phyloP scores from a whole-genome alignment of 2,888 invertebrate species.

The Thymelicus sylvestris region DNA sequence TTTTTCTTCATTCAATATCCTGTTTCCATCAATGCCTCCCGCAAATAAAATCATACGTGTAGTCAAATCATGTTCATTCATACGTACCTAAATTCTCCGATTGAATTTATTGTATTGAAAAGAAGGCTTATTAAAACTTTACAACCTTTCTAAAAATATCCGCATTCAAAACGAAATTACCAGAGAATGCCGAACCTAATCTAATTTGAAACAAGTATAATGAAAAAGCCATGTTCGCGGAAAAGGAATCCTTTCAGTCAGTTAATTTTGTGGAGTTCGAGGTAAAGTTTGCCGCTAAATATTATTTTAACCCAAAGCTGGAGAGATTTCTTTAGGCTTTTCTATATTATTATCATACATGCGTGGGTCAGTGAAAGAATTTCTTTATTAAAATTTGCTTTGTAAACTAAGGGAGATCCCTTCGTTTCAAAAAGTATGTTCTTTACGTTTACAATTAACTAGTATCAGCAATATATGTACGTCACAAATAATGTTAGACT shows the following conservation, averaged over 20 bases:
- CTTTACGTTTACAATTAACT: too few relatives aligned
- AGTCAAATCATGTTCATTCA: too few relatives aligned
- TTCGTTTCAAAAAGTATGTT: too few relatives aligned
- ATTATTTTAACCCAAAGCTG: constrained; percentile 9
- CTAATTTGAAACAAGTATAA: constrained; percentile 14
- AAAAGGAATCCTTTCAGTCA: constrained; percentile 22
- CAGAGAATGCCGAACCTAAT: constrained; percentile 10
- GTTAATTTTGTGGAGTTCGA: constrained; percentile 20
- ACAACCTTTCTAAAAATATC: constrained; percentile 10
- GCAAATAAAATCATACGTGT: too few relatives aligned
- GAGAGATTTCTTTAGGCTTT: not conserved
- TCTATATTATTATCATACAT: not conserved
- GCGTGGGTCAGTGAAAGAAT: too few relatives aligned
- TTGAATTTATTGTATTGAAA: not conserved
- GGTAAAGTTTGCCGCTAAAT: constrained; percentile 14
- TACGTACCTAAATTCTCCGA: too few relatives aligned
- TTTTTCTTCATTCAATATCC: too few relatives aligned
- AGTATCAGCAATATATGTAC: too few relatives aligned
- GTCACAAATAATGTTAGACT: too few relatives aligned
- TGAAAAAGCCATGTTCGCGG: constrained; percentile 30
- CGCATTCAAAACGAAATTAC: constrained; percentile 2
- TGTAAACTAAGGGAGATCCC: too few relatives aligned
- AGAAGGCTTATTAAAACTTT: constrained; percentile 8
- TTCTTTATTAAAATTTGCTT: too few relatives aligned
- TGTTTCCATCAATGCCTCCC: too few relatives aligned